Base-by-base conservation (phyloP, 2,113 vertebrate genomes). In the Ivindomyrus marchei region DNA sequence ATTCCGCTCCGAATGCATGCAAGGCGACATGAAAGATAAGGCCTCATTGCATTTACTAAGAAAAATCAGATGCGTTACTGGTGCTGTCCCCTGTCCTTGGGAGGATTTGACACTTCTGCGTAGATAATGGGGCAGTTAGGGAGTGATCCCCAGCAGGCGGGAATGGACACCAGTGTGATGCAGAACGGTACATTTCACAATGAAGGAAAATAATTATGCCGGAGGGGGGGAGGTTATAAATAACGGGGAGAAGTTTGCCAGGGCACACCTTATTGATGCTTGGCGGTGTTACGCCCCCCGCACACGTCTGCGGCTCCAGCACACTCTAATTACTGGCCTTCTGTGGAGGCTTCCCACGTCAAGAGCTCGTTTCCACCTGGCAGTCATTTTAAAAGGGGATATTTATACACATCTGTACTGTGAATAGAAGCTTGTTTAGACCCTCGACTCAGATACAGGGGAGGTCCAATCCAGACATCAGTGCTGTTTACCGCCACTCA, bases 121-220 rank as follows among this genome's bases (percentile, higher is more conserved):
- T 11, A 49, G 84, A 42, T 90, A 87, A 90, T 89, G 70, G 56
- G 0, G 49, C 27, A 36, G 45, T 46, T 85, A 87, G 56, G 53
- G 58, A 87, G 47, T 2, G 39, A 77, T n/a, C 47, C 24, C 45
- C n/a, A 39, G 21, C 7, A 21, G 42, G 21, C 45, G 1, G 24
- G 24, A 50, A 85, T 13, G 45, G n/a, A 53, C n/a, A 89, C 89
- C 83, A 45, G 45, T 39, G 45, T 36, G 45, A 39, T 2, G 24
- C 85, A 85, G 90, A 91, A 89, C 31, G 80, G 50, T 39, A 90
- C 90, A 85, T 49, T 90, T 90, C 47, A 92, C 88, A 93, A 77
- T 89, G 91, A 86, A 58, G 90, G 89, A 89, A 87, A 46, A 66
- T 90, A 92, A 93, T 94, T 93, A 93, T 84, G 53, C 53, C 1